A percentile compares a stretch with the other conserved stretches of the same genome.
These are phyloP conservation scores for Hybos culiciformis DNA, from an alignment of 2,888 invertebrate genomes.

Conservation along the genomic window DNA sequence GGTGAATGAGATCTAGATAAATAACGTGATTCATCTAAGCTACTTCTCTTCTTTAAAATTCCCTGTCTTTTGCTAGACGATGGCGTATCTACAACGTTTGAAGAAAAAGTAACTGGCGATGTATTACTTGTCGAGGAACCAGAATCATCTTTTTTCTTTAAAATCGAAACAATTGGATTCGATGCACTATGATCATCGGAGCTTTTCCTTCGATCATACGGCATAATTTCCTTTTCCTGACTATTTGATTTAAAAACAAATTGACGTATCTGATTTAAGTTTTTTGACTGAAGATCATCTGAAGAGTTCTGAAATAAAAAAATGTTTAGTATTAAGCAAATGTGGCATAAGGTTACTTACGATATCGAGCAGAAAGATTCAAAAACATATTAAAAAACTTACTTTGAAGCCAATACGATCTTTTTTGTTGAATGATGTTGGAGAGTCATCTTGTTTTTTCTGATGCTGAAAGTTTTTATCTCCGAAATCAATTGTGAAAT, in stretches of 20 bases:
- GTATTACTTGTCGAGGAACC: conserved; percentile 40
- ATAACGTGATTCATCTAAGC: conserved; percentile 53
- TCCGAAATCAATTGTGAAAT: background rate
- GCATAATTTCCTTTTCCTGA: conserved; percentile 21
- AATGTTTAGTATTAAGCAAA: no score
- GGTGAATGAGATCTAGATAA: conserved; percentile 36
- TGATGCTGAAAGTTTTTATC: background rate
- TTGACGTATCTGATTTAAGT: conserved; percentile 17
- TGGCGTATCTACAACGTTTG: conserved; percentile 55
- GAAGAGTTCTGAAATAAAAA: no score
- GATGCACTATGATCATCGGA: conserved; percentile 37
- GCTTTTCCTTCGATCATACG: conserved; percentile 28
- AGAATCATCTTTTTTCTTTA: conserved; percentile 51
- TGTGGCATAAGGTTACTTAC: no score
- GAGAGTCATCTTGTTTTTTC: background rate
- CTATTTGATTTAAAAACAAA: conserved; percentile 22
- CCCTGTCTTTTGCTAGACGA: conserved; percentile 54
- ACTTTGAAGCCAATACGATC: conserved; percentile 12
- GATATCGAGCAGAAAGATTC: no score
- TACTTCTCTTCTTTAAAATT: conserved; percentile 70
- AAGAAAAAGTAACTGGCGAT: conserved; percentile 69
- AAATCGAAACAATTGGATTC: conserved; percentile 45
- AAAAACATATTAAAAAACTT: no score
- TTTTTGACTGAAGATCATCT: conserved; percentile 8
- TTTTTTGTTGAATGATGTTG: conserved; percentile 10